Evolutionary conservation across 2,888 invertebrate genomes (phyloP).

Genomic region (Dasypolia templi): DNA sequence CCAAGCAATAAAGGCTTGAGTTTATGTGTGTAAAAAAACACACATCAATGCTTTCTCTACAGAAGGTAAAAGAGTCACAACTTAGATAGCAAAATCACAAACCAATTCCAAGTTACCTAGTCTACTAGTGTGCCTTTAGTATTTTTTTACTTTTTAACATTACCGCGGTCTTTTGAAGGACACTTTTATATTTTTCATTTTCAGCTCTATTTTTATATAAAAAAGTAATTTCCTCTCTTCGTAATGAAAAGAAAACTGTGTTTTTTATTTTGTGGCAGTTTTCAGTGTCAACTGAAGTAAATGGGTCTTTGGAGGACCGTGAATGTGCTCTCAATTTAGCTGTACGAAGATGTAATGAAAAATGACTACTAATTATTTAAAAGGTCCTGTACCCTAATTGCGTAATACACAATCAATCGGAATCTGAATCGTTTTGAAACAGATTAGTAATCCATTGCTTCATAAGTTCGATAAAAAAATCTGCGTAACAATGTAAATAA

Average conservation of each 20-base stretch:
- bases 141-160: conserved; percentile 17
- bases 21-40: too few species aligned
- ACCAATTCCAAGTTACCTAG: conserved; percentile 22
- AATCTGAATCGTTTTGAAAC: too few species aligned
- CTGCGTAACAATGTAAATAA: too few species aligned
- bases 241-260: conserved; percentile 34
- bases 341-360: not conserved
- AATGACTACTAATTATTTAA: not conserved
- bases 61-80: conserved; percentile 11
- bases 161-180: not conserved
- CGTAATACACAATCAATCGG: too few species aligned
- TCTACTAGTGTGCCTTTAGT: too few species aligned
- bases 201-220: too few species aligned
- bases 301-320: not conserved
- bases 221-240: not conserved
- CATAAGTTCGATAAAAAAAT: too few species aligned
- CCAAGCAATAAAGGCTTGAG: too few species aligned
- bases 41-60: not conserved
- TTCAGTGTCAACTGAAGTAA: conserved; percentile 19
- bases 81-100: conserved; percentile 2
- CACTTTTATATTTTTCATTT: conserved; percentile 8
- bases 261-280: conserved; percentile 18
- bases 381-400: too few species aligned
- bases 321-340: not conserved
- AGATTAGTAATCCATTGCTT: too few species aligned